Conservation (phyloP, 1,140 invertebrate species). For the Scaptomyza graminum region DNA sequence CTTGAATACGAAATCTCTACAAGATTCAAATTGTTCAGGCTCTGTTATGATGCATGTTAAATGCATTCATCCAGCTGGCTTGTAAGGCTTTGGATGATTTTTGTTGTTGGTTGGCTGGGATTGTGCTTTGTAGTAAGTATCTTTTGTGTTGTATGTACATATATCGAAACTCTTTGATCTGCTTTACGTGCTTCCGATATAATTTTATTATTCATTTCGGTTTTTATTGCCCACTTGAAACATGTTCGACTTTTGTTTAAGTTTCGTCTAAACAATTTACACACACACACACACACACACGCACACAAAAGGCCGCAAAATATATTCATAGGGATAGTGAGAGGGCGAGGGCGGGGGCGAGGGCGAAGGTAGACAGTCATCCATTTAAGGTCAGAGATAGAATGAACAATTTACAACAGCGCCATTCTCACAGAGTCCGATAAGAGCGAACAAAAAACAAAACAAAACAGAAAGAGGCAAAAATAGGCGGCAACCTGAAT, state of each 20-base stretch:
- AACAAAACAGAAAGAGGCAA: too few species aligned
- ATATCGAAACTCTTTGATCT: constrained; percentile 65
- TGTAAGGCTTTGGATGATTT: constrained; percentile 36
- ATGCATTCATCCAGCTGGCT: constrained; percentile 33
- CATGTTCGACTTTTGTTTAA: constrained; percentile 44
- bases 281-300: constrained; percentile 7
- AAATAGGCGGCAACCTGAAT: constrained; percentile 49
- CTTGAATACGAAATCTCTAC: background rate
- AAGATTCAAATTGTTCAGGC: constrained; percentile 3
- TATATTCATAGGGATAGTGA: background rate
- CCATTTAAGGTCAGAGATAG: constrained; percentile 42
- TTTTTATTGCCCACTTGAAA: constrained; percentile 74
- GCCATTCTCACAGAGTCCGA: constrained; percentile 44
- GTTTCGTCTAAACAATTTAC: constrained; percentile 49
- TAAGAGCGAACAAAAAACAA: constrained; percentile 41
- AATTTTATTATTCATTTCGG: constrained; percentile 43
- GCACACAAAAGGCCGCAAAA: constrained; percentile 1
- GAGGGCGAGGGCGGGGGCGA: background rate
- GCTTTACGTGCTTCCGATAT: constrained; percentile 69
- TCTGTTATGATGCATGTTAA: constrained; percentile 2
- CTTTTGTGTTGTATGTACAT: constrained; percentile 30
- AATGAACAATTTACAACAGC: constrained; percentile 44
- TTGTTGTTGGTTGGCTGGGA: constrained; percentile 16
- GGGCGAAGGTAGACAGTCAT: constrained; percentile 25
- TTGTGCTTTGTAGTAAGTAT: constrained; percentile 32